A percentile compares a stretch with the other conserved stretches of the same genome.
These are phyloP conservation scores for Drosophila barbarae DNA, from an alignment of 2,888 invertebrate species.

Conservation along the genomic window DNA sequence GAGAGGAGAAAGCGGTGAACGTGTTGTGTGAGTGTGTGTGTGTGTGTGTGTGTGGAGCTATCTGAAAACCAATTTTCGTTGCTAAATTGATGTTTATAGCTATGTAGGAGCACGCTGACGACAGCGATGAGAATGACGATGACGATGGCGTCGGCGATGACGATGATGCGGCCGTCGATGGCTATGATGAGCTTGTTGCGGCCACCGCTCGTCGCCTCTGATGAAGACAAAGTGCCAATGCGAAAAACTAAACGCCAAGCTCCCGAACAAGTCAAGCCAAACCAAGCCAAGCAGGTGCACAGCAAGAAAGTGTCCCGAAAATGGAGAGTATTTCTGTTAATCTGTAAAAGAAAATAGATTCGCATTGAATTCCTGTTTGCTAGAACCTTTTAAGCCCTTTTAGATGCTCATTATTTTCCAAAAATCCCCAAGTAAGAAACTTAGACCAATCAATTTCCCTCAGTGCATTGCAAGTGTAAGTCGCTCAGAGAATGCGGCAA, in stretches of 20 bases:
- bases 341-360: no score
- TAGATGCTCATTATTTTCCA: background rate
- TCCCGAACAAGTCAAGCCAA: constrained; percentile 20
- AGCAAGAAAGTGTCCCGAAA: background rate
- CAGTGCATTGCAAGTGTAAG: constrained; percentile 27
- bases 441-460: background rate
- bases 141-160: constrained; percentile 31
- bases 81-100: constrained; percentile 75
- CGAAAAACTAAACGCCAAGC: constrained; percentile 68
- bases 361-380: no score
- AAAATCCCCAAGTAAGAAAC: background rate
- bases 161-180: constrained; percentile 52
- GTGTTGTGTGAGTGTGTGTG: constrained; percentile 13
- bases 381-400: background rate
- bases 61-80: constrained; percentile 75
- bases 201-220: constrained; percentile 50
- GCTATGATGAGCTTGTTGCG: constrained; percentile 70
- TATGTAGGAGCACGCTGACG: constrained; percentile 62
- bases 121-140: constrained; percentile 52
- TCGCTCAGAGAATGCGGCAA: constrained; percentile 42
- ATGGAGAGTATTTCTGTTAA: background rate
- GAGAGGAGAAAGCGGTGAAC: constrained; percentile 10
- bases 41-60: constrained; percentile 47
- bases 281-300: constrained; percentile 28
- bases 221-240: constrained; percentile 73